Conservation (phyloP, 2,888 invertebrate species). For the Sturmia bella region DNA sequence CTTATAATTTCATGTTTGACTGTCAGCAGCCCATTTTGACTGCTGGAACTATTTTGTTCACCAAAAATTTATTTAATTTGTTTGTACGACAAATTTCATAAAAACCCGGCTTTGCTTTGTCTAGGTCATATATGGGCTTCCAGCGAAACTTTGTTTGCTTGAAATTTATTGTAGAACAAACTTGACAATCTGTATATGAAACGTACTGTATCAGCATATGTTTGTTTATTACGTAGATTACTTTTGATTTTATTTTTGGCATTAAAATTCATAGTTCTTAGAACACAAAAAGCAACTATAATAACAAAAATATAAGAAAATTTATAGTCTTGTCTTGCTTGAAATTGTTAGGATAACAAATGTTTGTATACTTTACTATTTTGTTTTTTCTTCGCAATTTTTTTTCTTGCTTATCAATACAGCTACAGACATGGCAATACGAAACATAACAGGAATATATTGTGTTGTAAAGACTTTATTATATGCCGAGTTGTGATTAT, state of each 20-base stretch:
- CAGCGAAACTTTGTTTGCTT: too few relatives aligned
- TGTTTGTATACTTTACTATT: neutral
- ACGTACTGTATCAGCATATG: neutral
- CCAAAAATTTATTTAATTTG: too few relatives aligned
- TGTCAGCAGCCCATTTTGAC: too few relatives aligned
- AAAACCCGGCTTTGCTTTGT: too few relatives aligned
- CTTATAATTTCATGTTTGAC: too few relatives aligned
- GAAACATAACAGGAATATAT: neutral
- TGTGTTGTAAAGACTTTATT: neutral
- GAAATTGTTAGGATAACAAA: neutral
- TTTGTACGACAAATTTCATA: too few relatives aligned
- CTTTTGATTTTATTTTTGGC: neutral
- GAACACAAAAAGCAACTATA: neutral
- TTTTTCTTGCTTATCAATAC: constrained; percentile 16
- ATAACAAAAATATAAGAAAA: constrained; percentile 1
- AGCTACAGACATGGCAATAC: constrained; percentile 1
- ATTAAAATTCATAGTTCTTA: constrained; percentile 8
- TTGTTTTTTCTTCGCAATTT: neutral
- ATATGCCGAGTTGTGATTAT: too few relatives aligned
- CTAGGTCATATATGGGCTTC: too few relatives aligned
- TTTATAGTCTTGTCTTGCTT: constrained; percentile 5
- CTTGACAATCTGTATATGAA: too few relatives aligned
- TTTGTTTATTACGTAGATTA: neutral
- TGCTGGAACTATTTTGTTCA: too few relatives aligned
- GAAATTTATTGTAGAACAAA: too few relatives aligned